Conservation (phyloP, 2,888 invertebrate genomes). For the Subacronicta megacephala region DNA sequence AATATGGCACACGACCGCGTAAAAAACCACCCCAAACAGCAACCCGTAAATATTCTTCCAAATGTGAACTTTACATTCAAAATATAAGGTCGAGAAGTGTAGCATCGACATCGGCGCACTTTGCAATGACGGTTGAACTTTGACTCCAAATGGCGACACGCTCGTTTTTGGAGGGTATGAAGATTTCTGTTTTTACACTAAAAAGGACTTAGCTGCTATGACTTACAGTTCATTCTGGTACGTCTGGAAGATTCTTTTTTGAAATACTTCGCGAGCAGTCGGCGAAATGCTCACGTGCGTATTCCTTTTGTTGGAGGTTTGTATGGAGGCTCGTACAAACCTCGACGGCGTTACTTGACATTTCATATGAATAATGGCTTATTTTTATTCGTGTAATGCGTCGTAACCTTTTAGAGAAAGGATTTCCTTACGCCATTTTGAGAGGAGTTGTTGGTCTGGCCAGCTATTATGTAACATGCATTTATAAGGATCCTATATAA, state of each 20-base stretch:
- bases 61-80: constrained; percentile 63
- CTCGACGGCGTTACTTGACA: constrained; percentile 63
- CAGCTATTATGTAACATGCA: constrained; percentile 46
- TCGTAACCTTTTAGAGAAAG: constrained; percentile 62
- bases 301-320: constrained; percentile 72
- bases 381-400: constrained; percentile 62
- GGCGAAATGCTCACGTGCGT: constrained; percentile 74
- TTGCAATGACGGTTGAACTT: constrained; percentile 78
- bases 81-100: constrained; percentile 56
- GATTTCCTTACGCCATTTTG: constrained; percentile 59
- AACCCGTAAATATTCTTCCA: constrained; percentile 42
- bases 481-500: constrained; percentile 20
- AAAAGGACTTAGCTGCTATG: constrained; percentile 51
- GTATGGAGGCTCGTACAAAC: constrained; percentile 62
- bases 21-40: constrained; percentile 67
- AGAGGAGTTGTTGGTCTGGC: constrained; percentile 33
- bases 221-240: constrained; percentile 58
- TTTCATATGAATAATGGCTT: constrained; percentile 69
- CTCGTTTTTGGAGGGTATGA: constrained; percentile 65
- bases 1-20: constrained; percentile 74
- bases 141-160: constrained; percentile 70
- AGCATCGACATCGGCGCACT: constrained; percentile 44
- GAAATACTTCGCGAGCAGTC: constrained; percentile 66
- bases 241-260: constrained; percentile 59
- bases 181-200: constrained; percentile 45